Conservation (phyloP, 2,113 vertebrate genomes). For the Leptobrachium ailaonicum region DNA sequence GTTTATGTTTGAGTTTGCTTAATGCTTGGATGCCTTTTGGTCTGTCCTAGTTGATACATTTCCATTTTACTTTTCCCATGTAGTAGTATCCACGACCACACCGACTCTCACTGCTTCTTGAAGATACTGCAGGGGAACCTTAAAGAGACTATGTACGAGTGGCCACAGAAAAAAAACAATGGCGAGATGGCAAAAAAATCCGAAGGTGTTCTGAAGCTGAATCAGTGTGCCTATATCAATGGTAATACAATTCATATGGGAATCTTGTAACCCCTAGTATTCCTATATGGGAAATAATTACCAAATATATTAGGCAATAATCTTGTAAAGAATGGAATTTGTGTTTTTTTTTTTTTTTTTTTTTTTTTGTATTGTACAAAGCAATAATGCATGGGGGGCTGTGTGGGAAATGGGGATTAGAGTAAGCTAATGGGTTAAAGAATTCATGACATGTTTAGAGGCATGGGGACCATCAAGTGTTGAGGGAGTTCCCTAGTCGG, state of each 20-base stretch:
- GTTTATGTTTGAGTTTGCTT: no score
- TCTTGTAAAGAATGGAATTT: background rate
- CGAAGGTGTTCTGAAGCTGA: constrained; percentile 82
- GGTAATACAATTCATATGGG: constrained; percentile 69
- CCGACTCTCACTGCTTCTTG: constrained; percentile 95
- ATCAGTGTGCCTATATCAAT: constrained; percentile 93
- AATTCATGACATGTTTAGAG: no score
- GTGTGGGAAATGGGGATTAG: no score
- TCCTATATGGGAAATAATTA: background rate
- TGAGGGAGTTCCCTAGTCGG: no score
- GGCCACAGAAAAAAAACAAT: constrained; percentile 79
- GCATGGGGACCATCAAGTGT: no score
- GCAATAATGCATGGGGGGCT: no score
- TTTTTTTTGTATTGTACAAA: no score
- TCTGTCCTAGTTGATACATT: background rate
- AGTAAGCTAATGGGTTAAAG: no score
- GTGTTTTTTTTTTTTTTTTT: no score
- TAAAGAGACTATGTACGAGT: constrained; percentile 91
- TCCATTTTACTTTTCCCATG: constrained; percentile 60
- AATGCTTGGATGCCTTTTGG: no score
- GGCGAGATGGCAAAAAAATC: constrained; percentile 85
- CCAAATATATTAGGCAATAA: background rate
- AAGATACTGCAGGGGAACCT: constrained; percentile 95
- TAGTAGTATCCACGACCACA: constrained; percentile 97
- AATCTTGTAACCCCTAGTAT: no score